Percentiles rank a stretch among this genome's conserved stretches.
These are phyloP conservation scores for Dimorphilus gyrociliatus DNA, from an alignment of 2,888 invertebrate genomes.

Conservation along the genomic window DNA sequence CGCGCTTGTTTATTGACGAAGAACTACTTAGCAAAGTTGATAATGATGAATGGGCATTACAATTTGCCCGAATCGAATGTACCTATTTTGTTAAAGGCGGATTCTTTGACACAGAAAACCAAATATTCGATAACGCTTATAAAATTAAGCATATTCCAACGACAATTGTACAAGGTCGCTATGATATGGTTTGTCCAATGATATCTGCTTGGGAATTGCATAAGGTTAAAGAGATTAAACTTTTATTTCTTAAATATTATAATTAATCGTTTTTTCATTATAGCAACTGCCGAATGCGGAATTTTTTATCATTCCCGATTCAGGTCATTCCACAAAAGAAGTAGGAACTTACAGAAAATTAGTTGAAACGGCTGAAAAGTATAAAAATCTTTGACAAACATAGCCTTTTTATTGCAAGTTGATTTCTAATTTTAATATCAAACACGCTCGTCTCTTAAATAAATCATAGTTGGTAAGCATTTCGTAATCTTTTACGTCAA, in stretches of 20 bases:
- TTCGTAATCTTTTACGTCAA: slow-evolving; percentile 3
- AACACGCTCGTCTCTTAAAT: not conserved
- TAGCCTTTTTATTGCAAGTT: not conserved
- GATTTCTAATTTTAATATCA: not conserved
- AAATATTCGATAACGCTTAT: slow-evolving; percentile 20
- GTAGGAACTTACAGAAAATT: slow-evolving; percentile 12
- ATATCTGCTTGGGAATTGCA: slow-evolving; percentile 29
- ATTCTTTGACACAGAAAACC: slow-evolving; percentile 18
- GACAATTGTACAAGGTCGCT: slow-evolving; percentile 28
- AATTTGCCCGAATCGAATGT: slow-evolving; percentile 30
- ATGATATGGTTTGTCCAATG: slow-evolving; percentile 27
- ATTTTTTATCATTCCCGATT: slow-evolving; percentile 16
- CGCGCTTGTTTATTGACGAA: slow-evolving; percentile 14
- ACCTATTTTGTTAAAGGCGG: slow-evolving; percentile 28
- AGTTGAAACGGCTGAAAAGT: slow-evolving; percentile 15
- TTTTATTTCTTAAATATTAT: not conserved
- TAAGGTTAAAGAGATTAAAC: slow-evolving; percentile 15
- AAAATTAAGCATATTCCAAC: slow-evolving; percentile 27
- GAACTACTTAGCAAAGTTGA: slow-evolving; percentile 14
- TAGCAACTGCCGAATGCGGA: slow-evolving; percentile 20
- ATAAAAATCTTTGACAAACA: slow-evolving; percentile 9
- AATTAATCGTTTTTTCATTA: slow-evolving; percentile 3
- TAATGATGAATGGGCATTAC: slow-evolving; percentile 19
- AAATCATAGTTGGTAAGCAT: not conserved
- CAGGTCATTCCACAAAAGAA: slow-evolving; percentile 19